Base-by-base conservation (phyloP, 2,113 vertebrate species). In the Genyomyrus donnyi region DNA sequence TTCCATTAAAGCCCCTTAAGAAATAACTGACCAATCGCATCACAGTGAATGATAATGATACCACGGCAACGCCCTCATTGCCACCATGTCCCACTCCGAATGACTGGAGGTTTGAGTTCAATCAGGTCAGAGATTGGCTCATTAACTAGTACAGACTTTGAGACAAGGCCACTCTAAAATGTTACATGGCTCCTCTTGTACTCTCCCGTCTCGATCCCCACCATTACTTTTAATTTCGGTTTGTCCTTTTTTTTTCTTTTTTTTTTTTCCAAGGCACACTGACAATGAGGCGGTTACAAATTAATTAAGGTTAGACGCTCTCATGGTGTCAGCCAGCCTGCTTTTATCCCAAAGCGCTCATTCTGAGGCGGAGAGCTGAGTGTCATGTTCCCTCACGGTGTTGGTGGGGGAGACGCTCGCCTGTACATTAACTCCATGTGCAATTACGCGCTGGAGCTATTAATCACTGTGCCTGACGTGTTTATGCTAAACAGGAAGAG, bases 361-460 rank as follows among this genome's bases (percentile, higher is more conserved):
- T 88, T 90, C 62, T 52, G 15, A 46, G n/a, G 35, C 45, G 24
- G 89, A 80, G n/a, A 52, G 50, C 86, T 27, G 87, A 27, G 35
- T 58, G 90, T 48, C 90, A 83, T 48, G 24, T 83, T 84, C 35
- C 24, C 90, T 88, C 39, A 35, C 49, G 11, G 70, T 58, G 11
- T 62, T 62, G 31, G 53, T 46, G 66, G 50, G 49, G 70, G 74
- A 62, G 74, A 27, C 24, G 7, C 46, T n/a, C 21, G 48, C 86
- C 35, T 46, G 66, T 56, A 53, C 86, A 88, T 80, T 90, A 88
- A 88, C 90, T 90, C 90, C 58, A 50, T 19, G 3, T 62, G 86
- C 87, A 90, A 84, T 88, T 90, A 88, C 74, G 39, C 39, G 58
- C 8, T 35, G 27, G 52, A 31, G 87, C 74, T 48, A 88, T 88